Evolutionary conservation across 2,888 invertebrate species (phyloP).

Genomic region (Halictus quadricinctus): DNA sequence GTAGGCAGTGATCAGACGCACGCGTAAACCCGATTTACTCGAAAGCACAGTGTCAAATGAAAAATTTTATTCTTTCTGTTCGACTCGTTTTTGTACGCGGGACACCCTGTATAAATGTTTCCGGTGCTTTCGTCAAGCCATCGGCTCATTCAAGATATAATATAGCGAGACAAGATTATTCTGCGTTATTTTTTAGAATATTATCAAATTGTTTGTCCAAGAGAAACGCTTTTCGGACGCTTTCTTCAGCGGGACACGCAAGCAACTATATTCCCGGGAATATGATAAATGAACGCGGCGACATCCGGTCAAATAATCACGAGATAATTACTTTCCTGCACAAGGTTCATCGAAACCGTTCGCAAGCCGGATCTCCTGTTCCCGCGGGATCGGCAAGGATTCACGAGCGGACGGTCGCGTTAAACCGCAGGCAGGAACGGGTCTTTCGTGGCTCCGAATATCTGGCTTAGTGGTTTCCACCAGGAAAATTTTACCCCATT

Average conservation of each 20-base stretch:
- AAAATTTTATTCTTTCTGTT: too few relatives aligned
- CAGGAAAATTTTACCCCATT: conserved; percentile 16
- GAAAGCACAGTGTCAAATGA: too few relatives aligned
- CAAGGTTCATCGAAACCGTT: conserved; percentile 51
- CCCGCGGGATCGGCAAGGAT: conserved; percentile 61
- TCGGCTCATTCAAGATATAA: neutral
- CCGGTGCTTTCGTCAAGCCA: neutral
- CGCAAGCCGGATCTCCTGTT: conserved; percentile 60
- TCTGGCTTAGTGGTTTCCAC: conserved; percentile 66
- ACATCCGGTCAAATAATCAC: conserved; percentile 57
- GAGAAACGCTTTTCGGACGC: neutral
- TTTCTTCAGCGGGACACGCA: neutral
- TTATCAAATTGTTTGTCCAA: neutral
- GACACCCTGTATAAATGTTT: too few relatives aligned
- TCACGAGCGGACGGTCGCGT: conserved; percentile 70
- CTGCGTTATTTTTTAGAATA: neutral
- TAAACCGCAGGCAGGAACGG: conserved; percentile 74
- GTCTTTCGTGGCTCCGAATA: conserved; percentile 67
- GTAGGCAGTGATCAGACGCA: too few relatives aligned
- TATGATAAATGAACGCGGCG: conserved; percentile 46
- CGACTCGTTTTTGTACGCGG: too few relatives aligned
- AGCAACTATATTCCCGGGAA: neutral
- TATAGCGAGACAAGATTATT: neutral
- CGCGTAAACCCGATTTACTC: too few relatives aligned
- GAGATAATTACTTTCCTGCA: conserved; percentile 64